Percentiles rank a stretch among this genome's conserved stretches.
Conservation (phyloP, 2,113 vertebrate species). For the Stomatorhinus ivindoensis region DNA sequence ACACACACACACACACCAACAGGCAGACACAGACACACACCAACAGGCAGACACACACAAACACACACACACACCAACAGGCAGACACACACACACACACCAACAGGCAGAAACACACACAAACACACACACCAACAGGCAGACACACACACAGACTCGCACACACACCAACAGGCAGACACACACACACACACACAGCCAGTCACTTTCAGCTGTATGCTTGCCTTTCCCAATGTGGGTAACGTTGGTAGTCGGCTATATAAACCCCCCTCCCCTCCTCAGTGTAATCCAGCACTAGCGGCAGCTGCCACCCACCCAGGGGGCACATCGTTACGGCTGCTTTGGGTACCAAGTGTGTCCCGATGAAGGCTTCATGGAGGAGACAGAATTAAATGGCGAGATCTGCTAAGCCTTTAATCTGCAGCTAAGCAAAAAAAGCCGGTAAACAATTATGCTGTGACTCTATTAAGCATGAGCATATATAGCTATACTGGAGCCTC, state of each 20-base stretch:
- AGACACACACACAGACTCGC: no score
- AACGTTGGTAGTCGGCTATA: neutral
- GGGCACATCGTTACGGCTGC: conserved; percentile 8
- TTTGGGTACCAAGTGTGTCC: conserved; percentile 17
- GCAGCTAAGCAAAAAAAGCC: conserved; percentile 36
- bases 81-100: no score
- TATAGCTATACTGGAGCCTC: neutral
- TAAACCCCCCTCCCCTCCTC: neutral
- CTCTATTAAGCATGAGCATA: conserved; percentile 7
- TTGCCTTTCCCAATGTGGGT: neutral
- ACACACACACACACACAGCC: no score
- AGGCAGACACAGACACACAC: no score
- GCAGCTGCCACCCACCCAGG: neutral
- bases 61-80: no score
- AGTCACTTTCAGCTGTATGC: neutral
- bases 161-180: no score
- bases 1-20: no score
- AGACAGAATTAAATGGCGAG: conserved; percentile 21
- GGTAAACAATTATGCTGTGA: conserved; percentile 45
- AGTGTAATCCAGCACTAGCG: neutral
- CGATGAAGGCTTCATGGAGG: conserved; percentile 21
- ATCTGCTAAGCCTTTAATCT: conserved; percentile 46
- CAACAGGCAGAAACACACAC: no score
- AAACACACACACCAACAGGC: no score
- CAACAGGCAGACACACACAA: no score